Evolutionary conservation across 2,888 invertebrate genomes (phyloP).

Genomic region (Cheilosia impressa): DNA sequence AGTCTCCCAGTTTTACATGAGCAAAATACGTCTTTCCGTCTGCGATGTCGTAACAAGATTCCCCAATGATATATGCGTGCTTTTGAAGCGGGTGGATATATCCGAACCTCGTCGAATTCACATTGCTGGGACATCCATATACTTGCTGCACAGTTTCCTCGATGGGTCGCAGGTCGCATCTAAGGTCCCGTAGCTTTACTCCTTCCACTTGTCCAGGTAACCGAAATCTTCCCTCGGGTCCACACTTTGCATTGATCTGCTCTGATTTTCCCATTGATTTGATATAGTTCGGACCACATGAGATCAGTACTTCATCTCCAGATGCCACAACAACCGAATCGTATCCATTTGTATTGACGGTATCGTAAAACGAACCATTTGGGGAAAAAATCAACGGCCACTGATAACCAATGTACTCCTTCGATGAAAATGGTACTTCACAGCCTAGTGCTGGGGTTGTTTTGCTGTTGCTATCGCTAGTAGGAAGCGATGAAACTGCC

Average conservation of each 20-base stretch:
- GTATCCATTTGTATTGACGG: constrained; percentile 29
- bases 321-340: constrained; percentile 49
- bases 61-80: constrained; percentile 77
- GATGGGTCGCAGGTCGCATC: constrained; percentile 78
- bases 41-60: constrained; percentile 78
- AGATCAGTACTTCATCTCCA: constrained; percentile 71
- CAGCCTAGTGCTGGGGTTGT: constrained; percentile 23
- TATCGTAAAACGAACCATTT: constrained; percentile 70
- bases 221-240: constrained; percentile 60
- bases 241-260: constrained; percentile 68
- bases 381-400: constrained; percentile 75
- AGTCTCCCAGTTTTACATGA: constrained; percentile 76
- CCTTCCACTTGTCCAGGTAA: constrained; percentile 28
- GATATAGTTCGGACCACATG: constrained; percentile 77
- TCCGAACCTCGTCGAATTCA: constrained; percentile 77
- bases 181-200: constrained; percentile 69
- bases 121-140: constrained; percentile 76
- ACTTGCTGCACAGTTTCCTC: constrained; percentile 77
- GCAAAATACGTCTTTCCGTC: constrained; percentile 78
- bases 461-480: background rate
- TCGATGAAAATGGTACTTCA: constrained; percentile 71
- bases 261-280: constrained; percentile 62
- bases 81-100: constrained; percentile 78
- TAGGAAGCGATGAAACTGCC: constrained; percentile 26
- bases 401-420: constrained; percentile 69